Conservation (phyloP, 2,113 vertebrate genomes). For the Gymnorhina tibicen region DNA sequence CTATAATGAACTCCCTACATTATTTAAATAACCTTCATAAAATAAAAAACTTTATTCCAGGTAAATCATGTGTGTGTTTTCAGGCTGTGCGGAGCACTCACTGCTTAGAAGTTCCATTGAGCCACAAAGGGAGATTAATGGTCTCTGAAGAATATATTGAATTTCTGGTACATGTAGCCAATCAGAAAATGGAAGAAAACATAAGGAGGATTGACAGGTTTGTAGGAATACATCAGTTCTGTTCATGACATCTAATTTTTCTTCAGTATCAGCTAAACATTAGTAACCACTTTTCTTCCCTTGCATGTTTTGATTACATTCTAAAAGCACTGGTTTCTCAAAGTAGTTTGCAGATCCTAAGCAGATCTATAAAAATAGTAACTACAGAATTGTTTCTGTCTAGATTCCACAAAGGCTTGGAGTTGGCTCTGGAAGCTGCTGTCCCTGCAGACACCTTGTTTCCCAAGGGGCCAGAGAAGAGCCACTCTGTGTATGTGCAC, state of each 20-base stretch:
- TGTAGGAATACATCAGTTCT: neutral
- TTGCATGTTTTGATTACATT: neutral
- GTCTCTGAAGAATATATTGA: conserved; percentile 84
- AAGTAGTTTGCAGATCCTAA: neutral
- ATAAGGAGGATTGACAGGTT: conserved; percentile 85
- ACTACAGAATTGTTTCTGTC: neutral
- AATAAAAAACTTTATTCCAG: neutral
- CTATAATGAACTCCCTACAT: neutral
- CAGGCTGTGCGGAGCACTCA: conserved; percentile 94
- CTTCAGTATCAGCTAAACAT: neutral
- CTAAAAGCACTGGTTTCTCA: neutral
- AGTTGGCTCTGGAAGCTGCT: conserved; percentile 63
- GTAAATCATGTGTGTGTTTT: neutral
- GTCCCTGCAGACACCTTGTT: neutral
- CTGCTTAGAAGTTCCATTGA: conserved; percentile 90
- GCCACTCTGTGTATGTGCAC: conserved; percentile 24
- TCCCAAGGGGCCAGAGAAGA: neutral
- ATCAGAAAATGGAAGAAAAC: conserved; percentile 94
- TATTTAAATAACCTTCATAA: neutral
- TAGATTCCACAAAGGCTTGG: conserved; percentile 82
- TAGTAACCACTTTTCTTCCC: neutral
- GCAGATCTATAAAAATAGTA: neutral
- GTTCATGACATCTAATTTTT: neutral
- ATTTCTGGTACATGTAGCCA: conserved; percentile 83
- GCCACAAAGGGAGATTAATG: conserved; percentile 78